These are phyloP conservation scores for Streblospio benedicti DNA, from an alignment of 1,140 invertebrate species.

Conservation along the genomic window DNA sequence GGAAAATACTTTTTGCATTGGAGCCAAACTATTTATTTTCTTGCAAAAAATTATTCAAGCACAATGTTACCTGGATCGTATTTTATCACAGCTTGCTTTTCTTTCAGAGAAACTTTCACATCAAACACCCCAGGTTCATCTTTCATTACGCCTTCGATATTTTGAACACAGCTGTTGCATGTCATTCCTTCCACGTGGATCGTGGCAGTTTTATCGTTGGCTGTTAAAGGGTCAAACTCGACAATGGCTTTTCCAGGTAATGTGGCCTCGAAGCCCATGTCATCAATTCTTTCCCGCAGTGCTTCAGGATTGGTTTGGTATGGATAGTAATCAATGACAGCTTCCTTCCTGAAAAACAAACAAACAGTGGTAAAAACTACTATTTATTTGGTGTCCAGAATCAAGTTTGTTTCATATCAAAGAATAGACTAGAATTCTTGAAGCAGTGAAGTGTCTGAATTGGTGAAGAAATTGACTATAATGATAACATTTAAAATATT, in stretches of 20 bases:
- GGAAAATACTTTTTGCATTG: too few species aligned
- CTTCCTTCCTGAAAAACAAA: too few species aligned
- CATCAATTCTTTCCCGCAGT: slow-evolving; percentile 33
- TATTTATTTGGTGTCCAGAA: too few species aligned
- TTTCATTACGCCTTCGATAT: slow-evolving; percentile 32
- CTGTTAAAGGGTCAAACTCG: slow-evolving; percentile 55
- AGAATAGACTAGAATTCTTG: too few species aligned
- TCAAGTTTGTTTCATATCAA: too few species aligned
- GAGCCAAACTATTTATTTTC: too few species aligned
- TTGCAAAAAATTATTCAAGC: too few species aligned
- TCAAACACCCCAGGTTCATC: slow-evolving; percentile 29
- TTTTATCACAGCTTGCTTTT: slow-evolving; percentile 16
- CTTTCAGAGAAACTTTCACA: slow-evolving; percentile 31
- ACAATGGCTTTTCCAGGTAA: slow-evolving; percentile 52
- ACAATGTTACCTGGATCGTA: slow-evolving; percentile 18
- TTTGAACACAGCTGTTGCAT: slow-evolving; percentile 45
- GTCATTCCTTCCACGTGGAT: slow-evolving; percentile 41
- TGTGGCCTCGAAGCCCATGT: slow-evolving; percentile 31
- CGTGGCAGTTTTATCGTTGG: not conserved
- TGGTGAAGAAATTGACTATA: too few species aligned
- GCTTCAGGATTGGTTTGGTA: slow-evolving; percentile 22
- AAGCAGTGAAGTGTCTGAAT: too few species aligned
- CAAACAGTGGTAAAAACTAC: too few species aligned
- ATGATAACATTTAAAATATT: too few species aligned
- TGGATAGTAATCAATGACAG: slow-evolving; percentile 1